These are phyloP conservation scores for Nymphalis io DNA, from an alignment of 1,140 invertebrate genomes.

Conservation along the genomic window DNA sequence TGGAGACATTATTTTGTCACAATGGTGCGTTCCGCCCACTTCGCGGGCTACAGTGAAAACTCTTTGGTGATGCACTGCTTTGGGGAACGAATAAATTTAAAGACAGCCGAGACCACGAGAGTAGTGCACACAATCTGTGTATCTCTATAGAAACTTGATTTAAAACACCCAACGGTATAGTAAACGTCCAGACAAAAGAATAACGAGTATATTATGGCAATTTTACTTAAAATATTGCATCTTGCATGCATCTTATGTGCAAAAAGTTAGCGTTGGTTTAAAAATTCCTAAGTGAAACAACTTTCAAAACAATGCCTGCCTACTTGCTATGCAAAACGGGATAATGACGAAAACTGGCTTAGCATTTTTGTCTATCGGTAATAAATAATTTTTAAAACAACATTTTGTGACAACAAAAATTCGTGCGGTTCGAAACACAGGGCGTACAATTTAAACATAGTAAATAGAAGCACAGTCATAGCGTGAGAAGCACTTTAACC, in stretches of 20 bases:
- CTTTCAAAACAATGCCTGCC: no score
- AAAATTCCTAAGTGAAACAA: background rate
- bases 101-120: conserved; percentile 53
- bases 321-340: no score
- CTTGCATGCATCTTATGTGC: background rate
- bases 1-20: conserved; percentile 79
- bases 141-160: conserved; percentile 54
- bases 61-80: conserved; percentile 77
- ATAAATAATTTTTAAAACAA: background rate
- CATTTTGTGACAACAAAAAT: background rate
- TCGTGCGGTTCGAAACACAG: background rate
- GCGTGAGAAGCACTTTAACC: conserved; percentile 72
- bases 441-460: conserved; percentile 33
- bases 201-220: conserved; percentile 28
- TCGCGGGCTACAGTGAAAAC: conserved; percentile 58
- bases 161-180: conserved; percentile 57
- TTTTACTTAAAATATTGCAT: conserved; percentile 20
- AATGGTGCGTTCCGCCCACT: conserved; percentile 76
- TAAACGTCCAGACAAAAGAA: conserved; percentile 35
- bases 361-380: background rate
- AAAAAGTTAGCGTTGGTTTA: background rate
- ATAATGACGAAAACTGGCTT: background rate
- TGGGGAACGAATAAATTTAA: conserved; percentile 77
- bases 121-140: conserved; percentile 58
- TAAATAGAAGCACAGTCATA: conserved; percentile 48